Conservation (phyloP, 2,797 vertebrate genomes). For the Cuculus canorus region DNA sequence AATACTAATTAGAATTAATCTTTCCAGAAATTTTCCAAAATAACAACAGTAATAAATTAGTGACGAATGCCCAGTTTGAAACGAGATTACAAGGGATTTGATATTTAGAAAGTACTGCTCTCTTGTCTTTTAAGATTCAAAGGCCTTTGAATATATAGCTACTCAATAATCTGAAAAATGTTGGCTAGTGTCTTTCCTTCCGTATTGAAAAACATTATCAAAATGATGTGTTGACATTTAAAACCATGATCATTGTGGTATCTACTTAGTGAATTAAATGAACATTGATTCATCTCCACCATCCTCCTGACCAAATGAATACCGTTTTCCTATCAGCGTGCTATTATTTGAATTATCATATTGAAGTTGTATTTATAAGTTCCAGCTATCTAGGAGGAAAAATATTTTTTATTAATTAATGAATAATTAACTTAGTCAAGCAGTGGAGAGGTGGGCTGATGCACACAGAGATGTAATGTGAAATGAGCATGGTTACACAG, state of each 20-base stretch:
- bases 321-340: not conserved
- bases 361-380: not conserved
- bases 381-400: not conserved
- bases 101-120: not conserved
- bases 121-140: not conserved
- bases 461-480: not conserved
- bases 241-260: not conserved
- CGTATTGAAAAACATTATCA: not conserved
- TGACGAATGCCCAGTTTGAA: conserved; percentile 22
- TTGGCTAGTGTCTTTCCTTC: not conserved
- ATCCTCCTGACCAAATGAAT: not conserved
- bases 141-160: not conserved
- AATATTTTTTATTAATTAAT: not conserved
- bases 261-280: not conserved
- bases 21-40: conserved; percentile 30
- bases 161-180: not conserved
- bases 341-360: conserved; percentile 29
- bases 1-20: not conserved
- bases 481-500: not conserved
- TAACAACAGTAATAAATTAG: conserved; percentile 21
- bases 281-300: not conserved
- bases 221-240: not conserved
- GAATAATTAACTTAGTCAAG: not conserved
- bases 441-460: not conserved
- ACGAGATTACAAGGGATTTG: not conserved